Base-by-base conservation (phyloP, 2,113 vertebrate species). In the Neolamprologus cancellatus region DNA sequence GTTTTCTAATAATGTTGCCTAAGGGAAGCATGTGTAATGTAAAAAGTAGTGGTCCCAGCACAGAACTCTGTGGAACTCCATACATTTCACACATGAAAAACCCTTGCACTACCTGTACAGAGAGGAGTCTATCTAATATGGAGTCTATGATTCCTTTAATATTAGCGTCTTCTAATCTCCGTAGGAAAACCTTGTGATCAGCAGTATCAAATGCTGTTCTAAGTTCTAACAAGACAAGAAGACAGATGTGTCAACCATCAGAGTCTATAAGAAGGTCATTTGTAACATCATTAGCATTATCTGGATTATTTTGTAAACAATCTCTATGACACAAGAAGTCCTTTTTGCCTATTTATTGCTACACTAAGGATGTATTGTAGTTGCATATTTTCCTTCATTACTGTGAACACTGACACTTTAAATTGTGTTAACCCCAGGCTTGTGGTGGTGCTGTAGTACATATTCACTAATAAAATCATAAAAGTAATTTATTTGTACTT, bases 181-280 rank as follows among this genome's bases (percentile, higher is more conserved):
- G 0, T 2, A 64, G 59, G 17, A 64, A 64, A 64, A 64, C 32
- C 59, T 64, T 64, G 59, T 64, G 18, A 64, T 64, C 59, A 36
- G 18, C 32, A 20, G 32, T 64, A 36, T 36, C 32, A 64, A 64
- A 64, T 64, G 32, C 18, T 36, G 10, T 64, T 36, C 32, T 59
- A 59, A 59, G 55, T 32, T 59, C 55, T 64, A 64, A 64, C 4
- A 36, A 64, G 59, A 64, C 30, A 64, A 34, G 17, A 34, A n/a
- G 17, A 36, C 17, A 64, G 10, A 64, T 0, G 30, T 34, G 59
- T 64, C 32, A 5, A 64, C 32, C 32, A 64, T 36, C 59, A 64
- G 32, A 64, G 30, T 64, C 59, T 64, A 34, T 34, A 34, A 36
- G 30, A 64, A 64, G 59, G 59, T 64, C 59, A 64, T 64, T 64